Conservation (phyloP, 2,113 vertebrate genomes). For the Silurus asotus region DNA sequence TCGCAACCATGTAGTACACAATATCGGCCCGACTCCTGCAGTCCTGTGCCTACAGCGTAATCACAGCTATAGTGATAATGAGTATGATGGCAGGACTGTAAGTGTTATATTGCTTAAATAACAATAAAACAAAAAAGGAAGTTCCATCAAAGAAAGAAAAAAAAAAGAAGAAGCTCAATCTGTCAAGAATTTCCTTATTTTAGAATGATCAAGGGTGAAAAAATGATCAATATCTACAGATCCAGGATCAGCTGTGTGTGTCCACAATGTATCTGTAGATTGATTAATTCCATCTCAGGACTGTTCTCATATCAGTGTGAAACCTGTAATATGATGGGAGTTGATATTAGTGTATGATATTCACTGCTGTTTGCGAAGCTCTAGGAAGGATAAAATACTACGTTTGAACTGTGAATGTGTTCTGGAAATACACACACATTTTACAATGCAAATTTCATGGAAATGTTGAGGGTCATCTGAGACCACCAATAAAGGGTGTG, state of each 20-base stretch:
- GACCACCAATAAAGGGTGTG: not conserved
- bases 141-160: not conserved
- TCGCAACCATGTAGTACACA: not conserved
- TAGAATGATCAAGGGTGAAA: not conserved
- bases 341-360: not conserved
- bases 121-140: not conserved
- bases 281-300: not conserved
- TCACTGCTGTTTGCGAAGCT: not conserved
- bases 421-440: not conserved
- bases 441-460: slow-evolving; percentile 6
- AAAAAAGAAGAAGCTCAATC: not conserved
- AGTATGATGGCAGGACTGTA: not conserved
- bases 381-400: not conserved
- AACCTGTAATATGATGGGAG: not conserved
- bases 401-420: not conserved
- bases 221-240: not conserved
- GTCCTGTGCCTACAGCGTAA: not conserved
- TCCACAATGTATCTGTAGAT: not conserved
- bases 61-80: not conserved
- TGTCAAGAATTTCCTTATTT: not conserved
- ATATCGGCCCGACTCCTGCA: not conserved
- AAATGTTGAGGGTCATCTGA: not conserved
- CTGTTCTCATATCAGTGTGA: not conserved
- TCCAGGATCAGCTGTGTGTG: not conserved
- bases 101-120: not conserved